phyloP scores from a whole-genome alignment of 2,888 invertebrate genomes.

The Acanthosoma haemorrhoidale region DNA sequence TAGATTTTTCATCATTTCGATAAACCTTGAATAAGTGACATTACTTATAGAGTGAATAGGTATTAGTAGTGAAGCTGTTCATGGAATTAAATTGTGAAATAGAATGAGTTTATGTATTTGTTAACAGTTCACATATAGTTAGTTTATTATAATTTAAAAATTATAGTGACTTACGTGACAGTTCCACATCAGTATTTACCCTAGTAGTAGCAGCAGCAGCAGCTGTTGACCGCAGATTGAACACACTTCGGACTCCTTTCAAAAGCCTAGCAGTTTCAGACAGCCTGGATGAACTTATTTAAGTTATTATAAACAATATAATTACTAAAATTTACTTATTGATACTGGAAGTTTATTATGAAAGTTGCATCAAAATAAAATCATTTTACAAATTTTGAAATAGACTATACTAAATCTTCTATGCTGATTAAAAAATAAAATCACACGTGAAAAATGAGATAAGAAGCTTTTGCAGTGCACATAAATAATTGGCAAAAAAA shows the following conservation, averaged over 20 bases:
- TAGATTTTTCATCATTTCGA: no score
- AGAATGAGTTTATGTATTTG: no score
- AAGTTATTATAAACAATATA: constrained; percentile 26
- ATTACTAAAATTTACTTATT: not conserved
- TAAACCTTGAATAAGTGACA: no score
- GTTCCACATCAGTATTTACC: constrained; percentile 79
- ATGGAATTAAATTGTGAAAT: no score
- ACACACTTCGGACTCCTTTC: constrained; percentile 90
- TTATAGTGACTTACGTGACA: constrained; percentile 94
- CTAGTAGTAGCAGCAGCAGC: constrained; percentile 60
- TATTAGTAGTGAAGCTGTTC: no score
- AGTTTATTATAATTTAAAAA: no score
- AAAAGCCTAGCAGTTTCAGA: constrained; percentile 95
- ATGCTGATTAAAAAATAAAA: not conserved
- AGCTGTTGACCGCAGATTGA: constrained; percentile 68
- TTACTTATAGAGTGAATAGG: no score
- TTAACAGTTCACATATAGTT: no score
- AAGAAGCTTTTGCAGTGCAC: not conserved
- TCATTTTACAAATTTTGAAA: not conserved
- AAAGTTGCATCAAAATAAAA: not conserved
- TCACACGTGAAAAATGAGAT: not conserved
- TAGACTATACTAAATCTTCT: no score
- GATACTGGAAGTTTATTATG: not conserved
- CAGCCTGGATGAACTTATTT: constrained; percentile 62
- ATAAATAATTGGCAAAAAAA: not conserved